Evolutionary conservation across 1,140 invertebrate genomes (phyloP), one percentile per base, ranked within the genome.

Genomic region (Euwallacea fornicatus): DNA sequence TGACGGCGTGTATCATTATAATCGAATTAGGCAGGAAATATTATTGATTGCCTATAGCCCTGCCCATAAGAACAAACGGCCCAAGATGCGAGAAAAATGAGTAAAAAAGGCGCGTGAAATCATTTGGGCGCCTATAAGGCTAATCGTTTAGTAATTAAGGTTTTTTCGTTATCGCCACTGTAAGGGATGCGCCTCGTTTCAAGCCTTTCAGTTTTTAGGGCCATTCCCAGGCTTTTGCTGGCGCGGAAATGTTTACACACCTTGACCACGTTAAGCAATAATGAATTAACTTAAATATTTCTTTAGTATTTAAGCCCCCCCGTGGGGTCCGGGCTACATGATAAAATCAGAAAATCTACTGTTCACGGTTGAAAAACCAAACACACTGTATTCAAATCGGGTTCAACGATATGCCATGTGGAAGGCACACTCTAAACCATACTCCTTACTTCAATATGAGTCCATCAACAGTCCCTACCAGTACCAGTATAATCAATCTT

Each of bases 1-100:
- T 72, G 63, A 71, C 69, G 69, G 61, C 69, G 69, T 64, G 54
- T 72, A 72, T 72, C 70, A 72, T 72, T 72, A 72, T 72, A 72
- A 72, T 72, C 70, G 64, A 72, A 72, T 72, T 72, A 72, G 70
- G 62, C 10, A 50, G 33, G 43, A 64, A 67, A 66, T 66, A 72
- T 66, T 72, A 72, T 72, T 72, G 69, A 72, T 66, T 66, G 70
- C 70, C 56, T 72, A 72, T 72, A 46, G 64, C 64, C 70, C 70
- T 50, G 64, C 69, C 69, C 69, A 66, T 65, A 44, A 55, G 68
- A 63, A 43, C 65, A 41, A 16, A 21, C 11, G 44, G 15, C 46
- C n/a, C 42, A 43, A 55, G 67, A 62, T 69, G 56, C 44, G 50
- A 69, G 67, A 69, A 69, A 69, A 69, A 69, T 69, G 60, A 63